Base-by-base conservation (phyloP, 1,140 invertebrate genomes). In the Pachypsylla venusta region DNA sequence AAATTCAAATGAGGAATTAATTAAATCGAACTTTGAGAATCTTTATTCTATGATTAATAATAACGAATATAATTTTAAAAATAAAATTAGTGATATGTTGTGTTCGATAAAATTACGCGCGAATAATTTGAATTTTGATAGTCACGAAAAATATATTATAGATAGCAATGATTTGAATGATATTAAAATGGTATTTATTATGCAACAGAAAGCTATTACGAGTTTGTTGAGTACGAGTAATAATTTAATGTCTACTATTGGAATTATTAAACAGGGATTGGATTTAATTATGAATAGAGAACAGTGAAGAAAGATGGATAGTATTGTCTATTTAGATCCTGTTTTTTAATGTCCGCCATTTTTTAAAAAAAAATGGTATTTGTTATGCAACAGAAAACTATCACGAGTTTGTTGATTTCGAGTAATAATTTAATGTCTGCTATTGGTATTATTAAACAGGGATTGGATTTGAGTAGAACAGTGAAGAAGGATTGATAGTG, bases 1-100 rank as follows among this genome's bases (percentile, higher is more conserved):
- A 13, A 83, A 87, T 66, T 85, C 85, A 0, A 90, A 94, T 64
- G 93, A 97, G 72, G 93, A 96, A n/a, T n/a, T n/a, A n/a, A n/a
- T n/a, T n/a, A n/a, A n/a, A n/a, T n/a, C n/a, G n/a, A n/a, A n/a
- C n/a, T n/a, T n/a, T 35, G 30, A 35, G 30, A 16, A 35, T 35
- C 16, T 35, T 35, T 35, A 12, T 35, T 35, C 16, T 35, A 12
- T 35, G 10, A 12, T 35, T 35, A 12, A 12, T 35, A 35, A 16
- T 35, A 35, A 35, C 16, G 16, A 10, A 35, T 35, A 10, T 35
- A 35, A 35, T 12, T 12, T 12, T 35, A 35, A 35, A 35, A 35
- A 35, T 12, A 35, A 35, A 16, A 35, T 35, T 35, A n/a, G n/a
- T n/a, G n/a, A n/a, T n/a, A n/a, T n/a, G n/a, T n/a, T n/a, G n/a